Percentiles rank a stretch among this genome's conserved stretches.
These are phyloP conservation scores for Chirona hameri DNA, from an alignment of 2,888 invertebrate genomes.

Conservation along the genomic window DNA sequence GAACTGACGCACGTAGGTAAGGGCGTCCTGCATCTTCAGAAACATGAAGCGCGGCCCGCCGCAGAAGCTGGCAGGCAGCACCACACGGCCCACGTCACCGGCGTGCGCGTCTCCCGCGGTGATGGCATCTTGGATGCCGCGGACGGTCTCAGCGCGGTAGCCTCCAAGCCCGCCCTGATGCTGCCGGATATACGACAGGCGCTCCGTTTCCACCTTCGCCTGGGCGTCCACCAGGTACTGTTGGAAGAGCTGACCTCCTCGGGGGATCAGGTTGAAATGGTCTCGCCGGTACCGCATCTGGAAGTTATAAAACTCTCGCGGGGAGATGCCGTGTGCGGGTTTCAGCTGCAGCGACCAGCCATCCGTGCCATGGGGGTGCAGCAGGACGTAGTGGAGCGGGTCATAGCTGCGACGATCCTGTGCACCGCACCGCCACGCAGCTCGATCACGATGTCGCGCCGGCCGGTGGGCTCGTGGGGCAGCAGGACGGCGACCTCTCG, in stretches of 20 bases:
- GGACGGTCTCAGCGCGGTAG: too few species aligned
- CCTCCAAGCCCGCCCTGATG: too few species aligned
- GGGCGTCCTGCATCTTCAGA: neutral
- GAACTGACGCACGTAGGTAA: neutral
- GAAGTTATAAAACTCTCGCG: neutral
- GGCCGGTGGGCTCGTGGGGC: neutral
- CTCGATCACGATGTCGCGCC: neutral
- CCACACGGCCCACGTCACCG: neutral
- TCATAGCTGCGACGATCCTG: neutral
- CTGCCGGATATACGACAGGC: too few species aligned
- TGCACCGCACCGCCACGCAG: neutral
- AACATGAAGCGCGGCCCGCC: neutral
- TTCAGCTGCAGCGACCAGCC: neutral
- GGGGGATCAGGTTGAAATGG: too few species aligned
- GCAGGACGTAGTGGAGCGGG: neutral
- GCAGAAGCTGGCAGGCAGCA: neutral
- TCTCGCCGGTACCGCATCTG: too few species aligned
- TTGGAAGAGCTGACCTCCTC: too few species aligned
- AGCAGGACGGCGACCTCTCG: too few species aligned
- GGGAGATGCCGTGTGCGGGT: neutral
- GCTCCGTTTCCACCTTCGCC: too few species aligned
- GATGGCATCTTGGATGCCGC: neutral
- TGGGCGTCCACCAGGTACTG: too few species aligned
- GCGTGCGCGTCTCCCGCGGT: neutral
- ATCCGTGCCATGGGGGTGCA: neutral